These are phyloP conservation scores for Globicephala melas DNA, from an alignment of 2,113 vertebrate genomes.

Conservation along the genomic window DNA sequence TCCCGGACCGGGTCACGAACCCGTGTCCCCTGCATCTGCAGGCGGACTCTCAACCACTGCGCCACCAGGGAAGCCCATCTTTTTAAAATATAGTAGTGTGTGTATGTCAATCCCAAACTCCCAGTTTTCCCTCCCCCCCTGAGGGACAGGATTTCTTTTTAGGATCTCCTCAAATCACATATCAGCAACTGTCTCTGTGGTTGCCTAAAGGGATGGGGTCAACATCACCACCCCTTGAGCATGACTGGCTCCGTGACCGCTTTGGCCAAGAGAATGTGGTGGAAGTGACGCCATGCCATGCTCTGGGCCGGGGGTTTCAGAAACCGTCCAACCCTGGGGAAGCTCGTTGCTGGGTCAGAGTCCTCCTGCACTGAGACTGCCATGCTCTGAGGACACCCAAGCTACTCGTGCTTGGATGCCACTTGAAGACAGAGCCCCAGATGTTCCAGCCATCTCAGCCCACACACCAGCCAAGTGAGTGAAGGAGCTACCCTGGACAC, in stretches of 20 bases:
- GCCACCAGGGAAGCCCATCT: neutral
- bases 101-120: neutral
- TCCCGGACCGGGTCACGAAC: too few species aligned
- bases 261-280: neutral
- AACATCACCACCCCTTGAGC: neutral
- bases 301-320: neutral
- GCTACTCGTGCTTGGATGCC: neutral
- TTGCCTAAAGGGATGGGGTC: neutral
- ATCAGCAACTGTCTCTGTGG: neutral
- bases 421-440: neutral
- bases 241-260: neutral
- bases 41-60: too few species aligned
- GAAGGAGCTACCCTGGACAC: neutral
- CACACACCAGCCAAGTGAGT: neutral
- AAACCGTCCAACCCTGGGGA: neutral
- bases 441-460: neutral
- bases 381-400: neutral
- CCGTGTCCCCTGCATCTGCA: too few species aligned
- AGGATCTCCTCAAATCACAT: neutral
- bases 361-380: neutral
- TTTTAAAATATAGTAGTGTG: neutral
- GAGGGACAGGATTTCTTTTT: neutral
- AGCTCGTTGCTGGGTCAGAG: neutral
- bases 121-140: neutral
- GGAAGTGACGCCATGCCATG: neutral